Conservation (phyloP, 2,113 vertebrate species). For the Morone saxatilis region DNA sequence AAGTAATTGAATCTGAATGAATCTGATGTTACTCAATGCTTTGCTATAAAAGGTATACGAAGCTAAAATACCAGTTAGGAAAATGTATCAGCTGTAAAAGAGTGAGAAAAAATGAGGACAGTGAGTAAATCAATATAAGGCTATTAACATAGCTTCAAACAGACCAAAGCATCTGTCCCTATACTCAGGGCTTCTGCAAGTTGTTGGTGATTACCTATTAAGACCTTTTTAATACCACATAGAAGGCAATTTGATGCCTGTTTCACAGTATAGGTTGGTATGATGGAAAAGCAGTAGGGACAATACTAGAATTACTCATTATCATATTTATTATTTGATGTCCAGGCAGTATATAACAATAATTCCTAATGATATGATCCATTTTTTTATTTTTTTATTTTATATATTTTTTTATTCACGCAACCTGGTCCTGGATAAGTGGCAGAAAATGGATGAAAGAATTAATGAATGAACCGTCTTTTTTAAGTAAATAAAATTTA, state of each 20-base stretch:
- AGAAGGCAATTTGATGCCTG: not conserved
- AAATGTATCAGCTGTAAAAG: not conserved
- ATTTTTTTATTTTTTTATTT: not conserved
- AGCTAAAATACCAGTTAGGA: not conserved
- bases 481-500: not conserved
- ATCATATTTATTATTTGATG: not conserved
- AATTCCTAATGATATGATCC: not conserved
- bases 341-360: not conserved
- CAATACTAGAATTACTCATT: not conserved
- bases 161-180: not conserved
- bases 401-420: too few relatives aligned
- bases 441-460: too few relatives aligned
- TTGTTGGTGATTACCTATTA: too few relatives aligned
- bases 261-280: not conserved
- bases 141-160: not conserved
- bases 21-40: too few relatives aligned
- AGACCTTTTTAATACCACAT: not conserved
- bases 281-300: not conserved
- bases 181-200: not conserved
- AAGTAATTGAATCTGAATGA: too few relatives aligned
- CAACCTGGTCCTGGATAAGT: too few relatives aligned
- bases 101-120: not conserved
- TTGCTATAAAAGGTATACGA: not conserved
- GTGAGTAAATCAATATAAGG: not conserved
- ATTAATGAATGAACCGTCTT: not conserved